Evolutionary conservation across 2,888 invertebrate species (phyloP).

Genomic region (Adineta ricciae): DNA sequence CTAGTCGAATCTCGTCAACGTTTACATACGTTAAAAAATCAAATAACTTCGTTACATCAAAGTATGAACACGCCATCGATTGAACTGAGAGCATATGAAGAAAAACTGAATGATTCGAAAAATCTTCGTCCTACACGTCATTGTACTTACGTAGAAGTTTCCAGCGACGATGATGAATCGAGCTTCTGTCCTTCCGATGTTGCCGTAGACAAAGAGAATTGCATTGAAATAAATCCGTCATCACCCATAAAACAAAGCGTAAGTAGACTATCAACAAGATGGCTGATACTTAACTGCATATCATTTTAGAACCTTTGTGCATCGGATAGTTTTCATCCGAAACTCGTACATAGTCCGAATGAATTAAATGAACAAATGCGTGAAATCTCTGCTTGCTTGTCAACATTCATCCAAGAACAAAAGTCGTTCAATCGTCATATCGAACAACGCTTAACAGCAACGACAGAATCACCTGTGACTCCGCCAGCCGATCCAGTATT

Average conservation of each 20-base stretch:
- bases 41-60: slow-evolving; percentile 11
- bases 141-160: not conserved
- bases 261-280: too few species aligned
- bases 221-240: not conserved
- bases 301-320: not conserved
- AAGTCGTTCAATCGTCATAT: not conserved
- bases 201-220: not conserved
- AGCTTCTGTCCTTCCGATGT: not conserved
- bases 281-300: too few species aligned
- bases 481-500: not conserved
- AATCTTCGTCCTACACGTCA: not conserved
- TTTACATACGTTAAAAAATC: slow-evolving; percentile 14
- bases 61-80: not conserved
- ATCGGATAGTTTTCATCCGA: not conserved
- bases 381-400: not conserved
- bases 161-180: not conserved
- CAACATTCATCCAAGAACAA: not conserved
- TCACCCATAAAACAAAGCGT: not conserved
- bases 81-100: not conserved
- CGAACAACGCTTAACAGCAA: not conserved
- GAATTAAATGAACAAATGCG: not conserved
- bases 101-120: not conserved
- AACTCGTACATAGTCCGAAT: not conserved
- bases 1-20: slow-evolving; percentile 7
- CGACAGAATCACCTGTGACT: not conserved